Evolutionary conservation across 2,797 vertebrate species (phyloP).

Genomic region (Sphenodon punctatus): DNA sequence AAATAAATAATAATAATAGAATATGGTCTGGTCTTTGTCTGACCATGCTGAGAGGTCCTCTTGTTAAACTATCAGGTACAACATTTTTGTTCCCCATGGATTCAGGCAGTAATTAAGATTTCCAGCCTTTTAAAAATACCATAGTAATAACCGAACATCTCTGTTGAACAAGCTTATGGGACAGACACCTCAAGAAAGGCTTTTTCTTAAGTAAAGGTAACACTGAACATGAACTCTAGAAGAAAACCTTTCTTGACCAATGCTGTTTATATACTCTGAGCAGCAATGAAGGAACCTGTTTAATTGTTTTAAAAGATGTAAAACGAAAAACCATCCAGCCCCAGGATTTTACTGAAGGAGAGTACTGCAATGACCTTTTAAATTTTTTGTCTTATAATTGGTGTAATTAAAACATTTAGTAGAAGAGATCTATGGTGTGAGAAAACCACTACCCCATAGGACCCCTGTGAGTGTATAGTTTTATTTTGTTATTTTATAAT

Average conservation of each 20-base stretch:
- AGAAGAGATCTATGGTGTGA: neutral
- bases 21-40: neutral
- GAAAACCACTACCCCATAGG: neutral
- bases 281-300: neutral
- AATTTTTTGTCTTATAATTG: neutral
- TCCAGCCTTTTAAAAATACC: slow-evolving; percentile 1
- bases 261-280: neutral
- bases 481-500: neutral
- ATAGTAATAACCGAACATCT: slow-evolving; percentile 26
- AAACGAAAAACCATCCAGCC: neutral
- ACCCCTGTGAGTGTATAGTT: neutral
- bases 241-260: neutral
- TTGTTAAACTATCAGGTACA: slow-evolving; percentile 6
- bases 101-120: slow-evolving; percentile 7
- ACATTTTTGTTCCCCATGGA: slow-evolving; percentile 14
- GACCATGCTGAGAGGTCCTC: slow-evolving; percentile 1
- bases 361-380: neutral
- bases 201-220: neutral
- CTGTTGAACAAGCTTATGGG: neutral
- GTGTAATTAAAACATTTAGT: slow-evolving; percentile 13
- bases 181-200: neutral
- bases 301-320: slow-evolving; percentile 14
- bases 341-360: neutral
- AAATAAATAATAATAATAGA: too few relatives aligned
- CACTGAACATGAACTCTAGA: neutral